Evolutionary conservation across 2,888 invertebrate genomes (phyloP).

Genomic region (Graphium colonna): DNA sequence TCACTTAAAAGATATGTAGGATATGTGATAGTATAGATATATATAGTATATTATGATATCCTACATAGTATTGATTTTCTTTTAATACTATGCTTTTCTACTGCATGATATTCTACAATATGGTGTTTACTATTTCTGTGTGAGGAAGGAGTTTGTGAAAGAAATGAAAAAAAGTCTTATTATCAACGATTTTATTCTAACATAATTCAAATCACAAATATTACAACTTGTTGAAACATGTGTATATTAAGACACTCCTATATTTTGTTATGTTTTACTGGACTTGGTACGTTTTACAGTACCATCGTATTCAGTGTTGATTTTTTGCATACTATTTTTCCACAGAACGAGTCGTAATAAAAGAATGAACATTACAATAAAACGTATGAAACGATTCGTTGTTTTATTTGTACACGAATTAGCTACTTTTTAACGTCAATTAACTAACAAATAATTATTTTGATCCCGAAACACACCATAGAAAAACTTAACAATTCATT

Average conservation of each 20-base stretch:
- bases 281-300: neutral
- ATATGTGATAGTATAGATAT: too few species aligned
- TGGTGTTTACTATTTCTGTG: too few species aligned
- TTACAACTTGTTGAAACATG: too few species aligned
- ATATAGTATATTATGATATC: too few species aligned
- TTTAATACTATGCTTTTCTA: too few species aligned
- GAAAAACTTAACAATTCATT: neutral
- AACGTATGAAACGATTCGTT: conserved; percentile 33
- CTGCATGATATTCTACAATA: too few species aligned
- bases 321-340: conserved; percentile 27
- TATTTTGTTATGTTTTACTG: neutral
- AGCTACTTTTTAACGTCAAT: neutral
- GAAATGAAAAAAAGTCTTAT: neutral
- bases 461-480: conserved; percentile 6
- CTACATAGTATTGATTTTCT: too few species aligned
- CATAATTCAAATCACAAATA: neutral
- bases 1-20: too few species aligned
- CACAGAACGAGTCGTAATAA: conserved; percentile 21
- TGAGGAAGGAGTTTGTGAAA: too few species aligned
- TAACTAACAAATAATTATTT: neutral
- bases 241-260: too few species aligned
- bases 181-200: neutral
- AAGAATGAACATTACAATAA: conserved; percentile 32
- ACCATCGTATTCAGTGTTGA: conserved; percentile 10
- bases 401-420: conserved; percentile 37